Evolutionary conservation across 2,888 invertebrate species (phyloP), one percentile per base, ranked within the genome.

Genomic region (Corythucha ciliata): DNA sequence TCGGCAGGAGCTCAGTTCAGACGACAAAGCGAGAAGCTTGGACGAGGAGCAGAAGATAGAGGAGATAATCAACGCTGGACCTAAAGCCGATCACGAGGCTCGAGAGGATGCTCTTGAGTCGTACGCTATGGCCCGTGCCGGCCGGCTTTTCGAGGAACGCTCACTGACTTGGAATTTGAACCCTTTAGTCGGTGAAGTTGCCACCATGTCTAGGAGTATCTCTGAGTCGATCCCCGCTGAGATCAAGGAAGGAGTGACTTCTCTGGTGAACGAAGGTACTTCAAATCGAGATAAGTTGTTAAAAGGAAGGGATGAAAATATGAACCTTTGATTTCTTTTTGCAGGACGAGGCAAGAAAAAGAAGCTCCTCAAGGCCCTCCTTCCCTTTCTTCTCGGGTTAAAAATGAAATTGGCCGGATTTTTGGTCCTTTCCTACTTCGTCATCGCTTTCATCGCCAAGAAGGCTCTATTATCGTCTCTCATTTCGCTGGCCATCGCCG

Each of bases 401-500:
- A 78, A 78, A 65, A 68, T 76, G 61, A 79, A 79, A 64, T 64
- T 78, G 56, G 74, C 72, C 37, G 68, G 72, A 2, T 66, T 79
- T 51, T 70, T 71, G 32, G 70, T 74, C 37, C 67, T 77, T 45
- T 69, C 74, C 21, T 74, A 76, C 67, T 70, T 79, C 63, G 75
- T 71, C 42, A 71, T 78, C 57, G 72, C 74, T 39, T 66, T 79
- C 56, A 65, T 79, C 61, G 79, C 79, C 60, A 79, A 79, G 70
- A 79, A 79, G 64, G 79, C 79, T 46, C 68, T 79, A 59, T 63
- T 78, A 57, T 72, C 74, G 2, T 75, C 77, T 6, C 64, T 78
- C 50, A 68, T 78, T 56, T 78, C 79, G 3, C 70, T 79, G 59
- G 72, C 74, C 60, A 68, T 79, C 60, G 76, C 77, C 20, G 69